A percentile compares a stretch with the other conserved stretches of the same genome.
phyloP scores from a whole-genome alignment of 2,797 vertebrate genomes.

The Prunella strophiata region DNA sequence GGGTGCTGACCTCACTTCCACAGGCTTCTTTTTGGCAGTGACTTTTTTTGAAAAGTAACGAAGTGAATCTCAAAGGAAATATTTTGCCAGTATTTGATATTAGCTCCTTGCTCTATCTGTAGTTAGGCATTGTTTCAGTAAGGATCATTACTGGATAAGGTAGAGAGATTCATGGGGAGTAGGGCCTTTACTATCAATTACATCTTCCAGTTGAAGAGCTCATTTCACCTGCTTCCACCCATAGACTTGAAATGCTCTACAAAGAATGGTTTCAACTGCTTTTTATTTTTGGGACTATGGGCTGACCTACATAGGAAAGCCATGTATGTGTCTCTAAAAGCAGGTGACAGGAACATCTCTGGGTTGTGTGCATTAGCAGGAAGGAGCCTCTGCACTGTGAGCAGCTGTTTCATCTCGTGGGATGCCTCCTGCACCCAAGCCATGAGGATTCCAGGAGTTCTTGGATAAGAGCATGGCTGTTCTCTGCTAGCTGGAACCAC shows the following conservation, averaged over 20 bases:
- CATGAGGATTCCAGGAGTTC: background rate
- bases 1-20: background rate
- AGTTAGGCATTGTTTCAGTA: background rate
- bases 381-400: background rate
- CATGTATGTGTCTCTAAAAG: background rate
- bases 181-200: background rate
- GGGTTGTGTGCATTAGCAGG: background rate
- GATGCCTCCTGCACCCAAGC: background rate
- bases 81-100: accelerated
- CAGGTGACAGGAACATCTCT: background rate
- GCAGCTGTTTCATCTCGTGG: background rate
- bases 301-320: background rate
- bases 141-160: accelerated
- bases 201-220: background rate
- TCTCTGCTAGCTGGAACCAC: background rate
- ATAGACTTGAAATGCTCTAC: background rate
- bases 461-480: background rate
- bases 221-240: background rate
- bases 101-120: background rate
- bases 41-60: background rate
- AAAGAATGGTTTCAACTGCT: background rate
- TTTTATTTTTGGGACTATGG: background rate
- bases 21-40: background rate
- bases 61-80: background rate
- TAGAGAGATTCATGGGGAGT: background rate